phyloP scores from a whole-genome alignment of 92 coral and sea anemone species.

The Palythoa grandis region DNA sequence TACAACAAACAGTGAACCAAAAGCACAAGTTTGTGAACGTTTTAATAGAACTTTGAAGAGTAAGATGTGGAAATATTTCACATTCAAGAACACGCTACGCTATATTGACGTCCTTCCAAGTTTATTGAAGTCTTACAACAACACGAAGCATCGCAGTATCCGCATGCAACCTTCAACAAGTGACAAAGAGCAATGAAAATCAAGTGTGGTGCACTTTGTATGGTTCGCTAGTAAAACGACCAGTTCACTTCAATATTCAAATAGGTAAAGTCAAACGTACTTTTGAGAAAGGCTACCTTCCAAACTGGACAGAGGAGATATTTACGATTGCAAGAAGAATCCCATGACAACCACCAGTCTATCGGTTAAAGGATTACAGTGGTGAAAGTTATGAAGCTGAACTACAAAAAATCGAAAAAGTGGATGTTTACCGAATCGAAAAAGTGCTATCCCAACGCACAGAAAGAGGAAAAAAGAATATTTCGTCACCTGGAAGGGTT shows the following conservation, averaged over 20 bases:
- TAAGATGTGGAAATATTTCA: constrained; percentile 50
- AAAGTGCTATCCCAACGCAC: constrained; percentile 41
- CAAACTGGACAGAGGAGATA: constrained; percentile 57
- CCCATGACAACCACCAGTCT: neutral
- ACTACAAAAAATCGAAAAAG: constrained; percentile 27
- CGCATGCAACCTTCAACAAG: constrained; percentile 49
- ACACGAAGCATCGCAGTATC: constrained; percentile 50
- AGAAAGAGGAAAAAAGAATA: constrained; percentile 51
- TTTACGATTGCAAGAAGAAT: constrained; percentile 49
- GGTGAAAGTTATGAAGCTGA: constrained; percentile 59
- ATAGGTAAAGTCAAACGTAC: constrained; percentile 43
- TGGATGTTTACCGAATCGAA: neutral
- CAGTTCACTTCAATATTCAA: constrained; percentile 25
- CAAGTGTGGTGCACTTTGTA: constrained; percentile 31
- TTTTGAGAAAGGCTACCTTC: constrained; percentile 53
- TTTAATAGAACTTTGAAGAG: constrained; percentile 49
- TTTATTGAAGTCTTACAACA: constrained; percentile 52
- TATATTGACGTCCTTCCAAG: constrained; percentile 26
- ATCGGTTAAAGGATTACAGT: constrained; percentile 46
- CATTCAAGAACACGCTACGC: neutral
- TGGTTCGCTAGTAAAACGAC: neutral
- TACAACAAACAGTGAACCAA: constrained; percentile 44
- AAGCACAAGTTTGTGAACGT: constrained; percentile 42
- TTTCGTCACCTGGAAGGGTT: constrained; percentile 56
- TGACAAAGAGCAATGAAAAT: constrained; percentile 2